These are phyloP conservation scores for Acrocyrtus sp. DNA, from an alignment of 2,888 invertebrate genomes.

Conservation along the genomic window DNA sequence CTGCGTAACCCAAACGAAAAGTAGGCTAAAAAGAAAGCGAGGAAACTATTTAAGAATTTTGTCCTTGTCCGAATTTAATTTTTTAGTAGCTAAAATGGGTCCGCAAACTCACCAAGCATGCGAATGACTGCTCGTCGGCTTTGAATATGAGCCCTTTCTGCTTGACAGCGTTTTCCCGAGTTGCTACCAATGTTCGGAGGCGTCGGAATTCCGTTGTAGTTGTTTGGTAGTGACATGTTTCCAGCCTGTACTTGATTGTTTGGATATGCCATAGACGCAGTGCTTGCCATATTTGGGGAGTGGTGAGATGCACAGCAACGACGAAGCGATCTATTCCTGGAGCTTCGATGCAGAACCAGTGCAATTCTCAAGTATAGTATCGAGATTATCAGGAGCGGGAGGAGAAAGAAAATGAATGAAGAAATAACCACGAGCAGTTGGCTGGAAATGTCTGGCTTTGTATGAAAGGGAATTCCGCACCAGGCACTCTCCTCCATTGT, in stretches of 20 bases:
- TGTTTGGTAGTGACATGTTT: conserved; percentile 9
- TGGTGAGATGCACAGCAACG: conserved; percentile 58
- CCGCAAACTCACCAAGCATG: conserved; percentile 66
- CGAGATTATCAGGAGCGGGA: conserved; percentile 67
- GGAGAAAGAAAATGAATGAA: conserved; percentile 68
- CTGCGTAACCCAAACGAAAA: not conserved
- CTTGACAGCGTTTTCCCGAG: conserved; percentile 61
- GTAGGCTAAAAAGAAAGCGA: too few species aligned
- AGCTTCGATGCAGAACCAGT: conserved; percentile 64
- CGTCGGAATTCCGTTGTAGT: conserved; percentile 14
- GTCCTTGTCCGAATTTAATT: too few species aligned
- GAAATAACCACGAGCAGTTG: conserved; percentile 67
- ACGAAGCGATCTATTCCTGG: conserved; percentile 58
- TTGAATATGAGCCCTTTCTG: conserved; percentile 65
- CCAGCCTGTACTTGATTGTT: conserved; percentile 8
- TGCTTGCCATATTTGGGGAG: conserved; percentile 30
- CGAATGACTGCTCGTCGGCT: conserved; percentile 66
- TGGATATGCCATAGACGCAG: conserved; percentile 6
- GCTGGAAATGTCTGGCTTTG: conserved; percentile 63
- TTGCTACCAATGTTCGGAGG: conserved; percentile 14
- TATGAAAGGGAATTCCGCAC: conserved; percentile 66
- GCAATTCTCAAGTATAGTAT: conserved; percentile 67
- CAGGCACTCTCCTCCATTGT: conserved; percentile 65
- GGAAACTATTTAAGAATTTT: too few species aligned
- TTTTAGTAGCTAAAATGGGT: too few species aligned